phyloP scores from a whole-genome alignment of 2,797 vertebrate species.

The Monodelphis domestica region DNA sequence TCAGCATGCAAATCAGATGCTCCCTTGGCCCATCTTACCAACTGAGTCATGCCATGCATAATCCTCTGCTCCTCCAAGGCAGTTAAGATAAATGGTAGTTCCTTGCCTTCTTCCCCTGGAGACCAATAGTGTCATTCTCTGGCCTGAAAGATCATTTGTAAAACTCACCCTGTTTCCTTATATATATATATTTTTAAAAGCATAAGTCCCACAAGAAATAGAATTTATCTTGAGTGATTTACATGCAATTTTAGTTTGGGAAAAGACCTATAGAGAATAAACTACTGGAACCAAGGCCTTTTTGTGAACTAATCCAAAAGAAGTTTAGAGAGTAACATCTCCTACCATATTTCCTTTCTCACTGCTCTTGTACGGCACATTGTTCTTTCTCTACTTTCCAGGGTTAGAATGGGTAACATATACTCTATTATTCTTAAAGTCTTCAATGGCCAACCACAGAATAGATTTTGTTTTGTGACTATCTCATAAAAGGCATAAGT shows the following conservation, averaged over 20 bases:
- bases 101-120: conserved; percentile 36
- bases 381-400: background rate
- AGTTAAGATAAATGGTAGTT: conserved; percentile 53
- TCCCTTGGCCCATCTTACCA: background rate
- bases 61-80: background rate
- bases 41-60: background rate
- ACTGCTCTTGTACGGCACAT: background rate
- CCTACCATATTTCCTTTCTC: background rate
- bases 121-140: conserved; percentile 52
- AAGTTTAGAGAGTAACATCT: no score
- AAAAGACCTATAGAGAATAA: rapidly evolving
- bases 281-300: background rate
- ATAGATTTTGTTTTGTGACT: conserved; percentile 40
- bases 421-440: background rate
- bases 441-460: background rate
- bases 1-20: background rate
- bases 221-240: background rate
- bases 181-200: conserved; percentile 19
- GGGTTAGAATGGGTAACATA: background rate
- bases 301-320: background rate
- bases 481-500: conserved; percentile 36
- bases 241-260: background rate
- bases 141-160: conserved; percentile 63
- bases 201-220: conserved; percentile 37
- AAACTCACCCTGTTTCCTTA: conserved; percentile 34